Evolutionary conservation across 2,113 vertebrate genomes (phyloP).

Genomic region (Leptodactylus fuscus): DNA sequence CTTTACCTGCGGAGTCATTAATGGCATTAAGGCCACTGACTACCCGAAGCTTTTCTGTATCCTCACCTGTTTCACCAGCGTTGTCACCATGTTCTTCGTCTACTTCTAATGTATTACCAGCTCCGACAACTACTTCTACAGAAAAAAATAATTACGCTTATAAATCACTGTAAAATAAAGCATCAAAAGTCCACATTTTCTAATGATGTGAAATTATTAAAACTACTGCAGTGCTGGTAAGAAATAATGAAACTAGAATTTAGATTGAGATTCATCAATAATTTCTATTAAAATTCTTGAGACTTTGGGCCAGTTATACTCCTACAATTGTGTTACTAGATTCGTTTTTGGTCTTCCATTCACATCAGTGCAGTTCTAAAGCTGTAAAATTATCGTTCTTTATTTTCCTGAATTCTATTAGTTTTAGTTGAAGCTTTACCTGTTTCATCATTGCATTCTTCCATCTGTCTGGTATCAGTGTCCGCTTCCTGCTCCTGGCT

Average conservation of each 20-base stretch:
- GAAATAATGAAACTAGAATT: too few relatives aligned
- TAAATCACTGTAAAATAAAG: not conserved
- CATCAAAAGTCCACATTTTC: not conserved
- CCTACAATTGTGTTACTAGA: not conserved
- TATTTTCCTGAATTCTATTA: not conserved
- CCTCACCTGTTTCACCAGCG: too few relatives aligned
- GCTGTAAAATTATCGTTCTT: not conserved
- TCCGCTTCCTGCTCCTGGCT: not conserved
- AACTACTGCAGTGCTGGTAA: not conserved
- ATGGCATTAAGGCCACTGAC: too few relatives aligned
- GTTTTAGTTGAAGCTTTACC: not conserved
- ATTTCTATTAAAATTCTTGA: too few relatives aligned
- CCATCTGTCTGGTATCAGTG: not conserved
- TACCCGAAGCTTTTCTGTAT: too few relatives aligned
- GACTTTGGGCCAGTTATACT: too few relatives aligned
- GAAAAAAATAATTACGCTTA: not conserved
- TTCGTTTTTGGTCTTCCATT: not conserved
- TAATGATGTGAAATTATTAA: not conserved
- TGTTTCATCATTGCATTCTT: not conserved
- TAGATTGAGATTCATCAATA: too few relatives aligned
- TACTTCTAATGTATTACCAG: not conserved
- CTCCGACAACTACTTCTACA: not conserved
- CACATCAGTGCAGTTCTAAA: not conserved
- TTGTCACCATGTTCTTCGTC: not conserved
- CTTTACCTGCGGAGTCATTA: too few relatives aligned